Base-by-base conservation (phyloP, 2,888 invertebrate genomes). In the Formica aserva region DNA sequence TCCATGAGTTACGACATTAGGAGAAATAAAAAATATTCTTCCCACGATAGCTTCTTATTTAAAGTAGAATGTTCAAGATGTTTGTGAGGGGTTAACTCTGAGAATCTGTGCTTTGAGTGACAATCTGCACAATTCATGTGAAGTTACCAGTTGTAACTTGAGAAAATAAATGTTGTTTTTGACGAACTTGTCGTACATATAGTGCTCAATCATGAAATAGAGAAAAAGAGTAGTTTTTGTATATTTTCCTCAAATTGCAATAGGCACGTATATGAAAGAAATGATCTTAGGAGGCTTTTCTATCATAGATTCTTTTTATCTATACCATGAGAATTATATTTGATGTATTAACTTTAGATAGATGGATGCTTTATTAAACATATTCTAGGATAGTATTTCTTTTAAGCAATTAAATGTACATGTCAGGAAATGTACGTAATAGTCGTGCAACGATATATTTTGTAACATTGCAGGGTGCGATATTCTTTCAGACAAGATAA, bases 31-130 rank as follows among this genome's bases (percentile, higher is more conserved):
- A 45, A 76, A 11, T n/a, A 45, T n/a, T 29, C 38, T n/a, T 65
- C 9, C 32, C 15, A n/a, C 26, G 15, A 32, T 63, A 75, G 22
- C 66, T 65, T 26, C 11, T 48, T 48, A 45, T 22, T 48, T 18
- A 5, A 66, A 76, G 63, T 45, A 32, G 29, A 63, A 63, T 63
- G 41, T 38, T 75, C 75, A 32, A 45, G n/a, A 15, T 29, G n/a
- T 38, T 41, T 57, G 45, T 63, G 63, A 63, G 41, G 26, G 32
- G 45, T 18, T 75, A 63, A 45, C 75, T 63, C 15, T 9, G 32
- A 45, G 22, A 45, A 63, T 41, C 62, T 57, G 6, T 35, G 41
- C 29, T 29, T 62, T n/a, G 62, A 45, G 41, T 8, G 26, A 38
- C 38, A 18, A 11, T 72, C 55, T 18, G 6, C 22, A 22, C 35